Conservation (phyloP, 1,140 invertebrate species). For the Drosophila ananassae region DNA sequence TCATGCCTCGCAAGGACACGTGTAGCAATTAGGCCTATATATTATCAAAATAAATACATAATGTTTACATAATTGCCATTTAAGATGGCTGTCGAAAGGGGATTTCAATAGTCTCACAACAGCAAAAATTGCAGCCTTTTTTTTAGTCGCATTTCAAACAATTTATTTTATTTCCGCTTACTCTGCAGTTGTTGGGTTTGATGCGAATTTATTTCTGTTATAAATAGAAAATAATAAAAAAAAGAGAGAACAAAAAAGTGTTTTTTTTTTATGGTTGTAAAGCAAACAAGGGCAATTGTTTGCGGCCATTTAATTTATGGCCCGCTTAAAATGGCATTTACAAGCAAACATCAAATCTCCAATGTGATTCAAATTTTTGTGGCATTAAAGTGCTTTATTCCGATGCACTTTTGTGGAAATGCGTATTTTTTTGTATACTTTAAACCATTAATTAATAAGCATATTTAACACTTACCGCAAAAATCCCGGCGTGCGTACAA, state of each 20-base stretch:
- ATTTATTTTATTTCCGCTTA: not conserved
- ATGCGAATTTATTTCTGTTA: constrained; percentile 6
- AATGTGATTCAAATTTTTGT: constrained; percentile 4
- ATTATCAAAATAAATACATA: not conserved
- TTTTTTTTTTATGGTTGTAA: constrained; percentile 3
- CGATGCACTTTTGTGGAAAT: constrained; percentile 7
- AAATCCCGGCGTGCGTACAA: constrained; percentile 43
- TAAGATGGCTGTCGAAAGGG: constrained; percentile 4
- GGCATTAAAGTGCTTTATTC: constrained; percentile 21
- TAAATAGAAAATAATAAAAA: constrained; percentile 15
- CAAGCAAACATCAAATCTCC: constrained; percentile 17
- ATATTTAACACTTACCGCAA: constrained; percentile 59
- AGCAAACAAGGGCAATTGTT: constrained; percentile 37
- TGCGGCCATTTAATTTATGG: constrained; percentile 40
- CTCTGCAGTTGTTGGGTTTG: constrained; percentile 4
- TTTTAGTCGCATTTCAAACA: not conserved
- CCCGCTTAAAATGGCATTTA: constrained; percentile 11
- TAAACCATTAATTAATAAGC: constrained; percentile 38
- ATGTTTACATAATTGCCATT: constrained; percentile 16
- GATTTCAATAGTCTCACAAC: constrained; percentile 1
- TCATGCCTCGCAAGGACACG: not conserved
- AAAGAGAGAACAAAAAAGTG: not conserved
- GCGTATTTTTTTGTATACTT: not conserved
- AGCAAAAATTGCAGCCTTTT: not conserved
- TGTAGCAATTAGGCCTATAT: not conserved